Evolutionary conservation across 1,140 invertebrate genomes (phyloP).

Genomic region (Prorops nasuta): DNA sequence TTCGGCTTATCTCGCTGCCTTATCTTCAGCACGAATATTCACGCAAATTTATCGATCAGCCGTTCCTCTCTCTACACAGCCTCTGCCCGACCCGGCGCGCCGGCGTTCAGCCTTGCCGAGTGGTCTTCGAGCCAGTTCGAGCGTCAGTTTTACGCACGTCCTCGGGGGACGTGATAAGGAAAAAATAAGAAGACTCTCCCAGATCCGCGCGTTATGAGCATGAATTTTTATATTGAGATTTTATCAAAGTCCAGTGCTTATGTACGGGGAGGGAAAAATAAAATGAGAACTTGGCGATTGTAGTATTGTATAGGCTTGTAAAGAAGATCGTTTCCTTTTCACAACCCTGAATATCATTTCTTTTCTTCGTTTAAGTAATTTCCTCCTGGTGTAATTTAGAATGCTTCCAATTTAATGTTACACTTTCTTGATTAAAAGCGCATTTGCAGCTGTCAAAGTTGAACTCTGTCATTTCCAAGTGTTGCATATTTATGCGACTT

Average conservation of each 20-base stretch:
- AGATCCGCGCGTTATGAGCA: conserved; percentile 39
- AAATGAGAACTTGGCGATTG: conserved; percentile 17
- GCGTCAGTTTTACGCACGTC: conserved; percentile 43
- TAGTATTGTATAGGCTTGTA: conserved; percentile 16
- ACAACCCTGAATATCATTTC: no score
- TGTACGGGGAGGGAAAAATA: conserved; percentile 18
- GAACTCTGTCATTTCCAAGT: no score
- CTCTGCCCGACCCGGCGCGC: no score
- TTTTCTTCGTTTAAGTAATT: no score
- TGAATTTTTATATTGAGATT: conserved; percentile 55
- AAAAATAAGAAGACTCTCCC: conserved; percentile 36
- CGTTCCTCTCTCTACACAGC: conserved; percentile 21
- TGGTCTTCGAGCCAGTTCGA: conserved; percentile 16
- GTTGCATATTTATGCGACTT: no score
- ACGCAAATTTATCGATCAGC: conserved; percentile 52
- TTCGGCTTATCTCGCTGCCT: conserved; percentile 27
- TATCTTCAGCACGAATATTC: conserved; percentile 42
- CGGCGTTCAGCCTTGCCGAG: no score
- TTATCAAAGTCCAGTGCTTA: conserved; percentile 35
- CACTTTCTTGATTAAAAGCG: no score
- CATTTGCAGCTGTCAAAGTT: no score
- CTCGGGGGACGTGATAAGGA: conserved; percentile 43
- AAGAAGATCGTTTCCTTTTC: neutral
- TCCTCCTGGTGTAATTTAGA: no score
- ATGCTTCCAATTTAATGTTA: no score